Evolutionary conservation across 2,797 vertebrate genomes (phyloP).

Genomic region (Streptopelia turtur): DNA sequence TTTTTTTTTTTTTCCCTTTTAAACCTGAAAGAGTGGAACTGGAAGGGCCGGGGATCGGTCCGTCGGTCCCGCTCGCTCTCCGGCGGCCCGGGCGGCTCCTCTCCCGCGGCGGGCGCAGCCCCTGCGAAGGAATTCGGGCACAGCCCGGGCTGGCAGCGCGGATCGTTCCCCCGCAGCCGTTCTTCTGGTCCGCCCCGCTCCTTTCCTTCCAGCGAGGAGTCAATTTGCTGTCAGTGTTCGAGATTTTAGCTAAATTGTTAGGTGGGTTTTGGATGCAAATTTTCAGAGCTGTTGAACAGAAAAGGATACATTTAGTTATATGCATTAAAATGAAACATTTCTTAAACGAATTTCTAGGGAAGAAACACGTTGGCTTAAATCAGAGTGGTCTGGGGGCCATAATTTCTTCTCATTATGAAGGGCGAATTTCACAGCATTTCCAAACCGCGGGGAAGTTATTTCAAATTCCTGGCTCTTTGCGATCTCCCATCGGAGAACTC

Average conservation of each 20-base stretch:
- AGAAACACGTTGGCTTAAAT: not conserved
- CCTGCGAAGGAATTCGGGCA: not conserved
- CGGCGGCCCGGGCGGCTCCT: not conserved
- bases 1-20: not conserved
- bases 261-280: not conserved
- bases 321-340: not conserved
- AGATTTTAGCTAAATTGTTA: not conserved
- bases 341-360: not conserved
- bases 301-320: not conserved
- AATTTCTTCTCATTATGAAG: not conserved
- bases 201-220: not conserved
- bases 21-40: not conserved
- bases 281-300: not conserved
- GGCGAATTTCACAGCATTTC: not conserved
- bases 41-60: not conserved
- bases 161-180: not conserved
- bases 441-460: not conserved
- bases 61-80: not conserved
- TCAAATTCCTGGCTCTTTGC: not conserved
- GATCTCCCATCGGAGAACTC: not conserved
- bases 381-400: not conserved
- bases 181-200: not conserved
- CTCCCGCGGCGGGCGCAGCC: not conserved
- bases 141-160: not conserved
- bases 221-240: not conserved